These are phyloP conservation scores for Popillia japonica DNA, from an alignment of 1,140 invertebrate species.

Conservation along the genomic window DNA sequence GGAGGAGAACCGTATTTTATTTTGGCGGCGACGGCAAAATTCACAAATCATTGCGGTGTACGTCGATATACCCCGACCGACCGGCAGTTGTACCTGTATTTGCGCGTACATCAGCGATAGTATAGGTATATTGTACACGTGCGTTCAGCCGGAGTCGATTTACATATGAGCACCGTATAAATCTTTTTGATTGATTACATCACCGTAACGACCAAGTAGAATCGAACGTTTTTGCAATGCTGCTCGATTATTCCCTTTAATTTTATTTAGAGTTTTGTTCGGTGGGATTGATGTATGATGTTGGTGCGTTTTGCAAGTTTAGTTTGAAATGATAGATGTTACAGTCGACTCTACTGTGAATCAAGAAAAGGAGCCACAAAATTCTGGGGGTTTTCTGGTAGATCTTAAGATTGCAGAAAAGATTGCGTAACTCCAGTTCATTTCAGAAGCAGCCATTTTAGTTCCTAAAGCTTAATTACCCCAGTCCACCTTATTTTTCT, in stretches of 20 bases:
- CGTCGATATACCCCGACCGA: neutral
- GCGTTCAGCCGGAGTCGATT: slow-evolving; percentile 21
- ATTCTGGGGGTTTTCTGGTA: too few species aligned
- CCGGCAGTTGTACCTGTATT: neutral
- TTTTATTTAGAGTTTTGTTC: neutral
- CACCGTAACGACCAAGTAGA: neutral
- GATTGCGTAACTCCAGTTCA: too few species aligned
- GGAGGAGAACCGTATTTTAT: slow-evolving; percentile 5
- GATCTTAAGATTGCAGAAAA: too few species aligned
- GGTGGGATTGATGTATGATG: neutral
- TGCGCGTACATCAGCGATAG: neutral
- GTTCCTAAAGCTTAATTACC: too few species aligned
- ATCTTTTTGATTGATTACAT: slow-evolving; percentile 26
- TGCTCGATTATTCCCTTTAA: slow-evolving; percentile 8
- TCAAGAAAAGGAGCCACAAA: too few species aligned
- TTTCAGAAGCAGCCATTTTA: too few species aligned
- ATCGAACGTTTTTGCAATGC: neutral
- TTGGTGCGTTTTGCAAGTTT: neutral
- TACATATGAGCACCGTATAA: slow-evolving; percentile 29
- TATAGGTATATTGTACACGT: neutral
- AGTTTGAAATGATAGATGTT: too few species aligned
- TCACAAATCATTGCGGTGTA: slow-evolving; percentile 4
- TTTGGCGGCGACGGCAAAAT: slow-evolving; percentile 8
- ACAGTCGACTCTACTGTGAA: too few species aligned
- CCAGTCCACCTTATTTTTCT: too few species aligned